Conservation (phyloP, 2,888 invertebrate genomes). For the Tetragonula carbonaria region DNA sequence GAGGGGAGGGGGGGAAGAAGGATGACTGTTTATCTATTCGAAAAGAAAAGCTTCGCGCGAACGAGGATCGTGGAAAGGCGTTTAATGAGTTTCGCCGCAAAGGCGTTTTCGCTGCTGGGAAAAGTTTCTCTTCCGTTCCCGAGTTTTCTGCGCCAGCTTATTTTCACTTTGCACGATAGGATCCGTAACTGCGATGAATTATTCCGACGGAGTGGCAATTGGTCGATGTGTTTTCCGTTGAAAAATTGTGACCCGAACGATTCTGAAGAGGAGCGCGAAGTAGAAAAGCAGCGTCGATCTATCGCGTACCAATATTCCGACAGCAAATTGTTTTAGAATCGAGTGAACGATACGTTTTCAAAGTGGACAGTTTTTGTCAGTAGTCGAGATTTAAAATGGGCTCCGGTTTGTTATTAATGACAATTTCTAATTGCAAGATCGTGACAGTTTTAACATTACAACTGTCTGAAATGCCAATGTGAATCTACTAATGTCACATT, state of each 20-base stretch:
- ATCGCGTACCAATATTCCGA: no score
- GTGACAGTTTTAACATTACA: no score
- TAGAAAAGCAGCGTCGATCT: not conserved
- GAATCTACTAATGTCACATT: no score
- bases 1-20: not conserved
- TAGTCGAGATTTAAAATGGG: no score
- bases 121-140: constrained; percentile 4
- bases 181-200: not conserved
- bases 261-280: not conserved
- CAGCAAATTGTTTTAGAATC: no score
- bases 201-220: not conserved
- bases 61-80: constrained; percentile 29
- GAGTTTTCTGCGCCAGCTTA: constrained; percentile 2
- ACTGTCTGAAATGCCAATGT: no score
- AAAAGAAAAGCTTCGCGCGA: constrained; percentile 30
- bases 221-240: not conserved
- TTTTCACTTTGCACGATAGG: not conserved
- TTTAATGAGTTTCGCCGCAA: constrained; percentile 28
- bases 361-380: no score
- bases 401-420: no score
- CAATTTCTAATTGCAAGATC: no score
- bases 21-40: constrained; percentile 43
- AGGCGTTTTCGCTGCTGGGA: constrained; percentile 9
- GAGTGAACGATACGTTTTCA: no score
- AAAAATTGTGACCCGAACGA: not conserved